Conservation (phyloP, 2,113 vertebrate species). For the Donacobius atricapilla region DNA sequence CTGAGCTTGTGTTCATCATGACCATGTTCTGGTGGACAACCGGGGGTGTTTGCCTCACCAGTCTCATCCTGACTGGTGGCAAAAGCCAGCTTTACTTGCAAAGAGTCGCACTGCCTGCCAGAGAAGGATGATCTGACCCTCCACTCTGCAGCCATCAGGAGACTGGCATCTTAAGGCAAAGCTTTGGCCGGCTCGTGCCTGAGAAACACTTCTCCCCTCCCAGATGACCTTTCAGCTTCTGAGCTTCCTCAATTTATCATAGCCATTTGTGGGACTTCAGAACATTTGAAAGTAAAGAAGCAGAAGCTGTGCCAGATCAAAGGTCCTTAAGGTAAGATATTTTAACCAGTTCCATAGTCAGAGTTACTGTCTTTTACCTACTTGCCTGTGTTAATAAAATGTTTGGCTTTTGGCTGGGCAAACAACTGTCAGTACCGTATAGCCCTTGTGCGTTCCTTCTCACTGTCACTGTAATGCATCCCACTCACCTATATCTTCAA, state of each 20-base stretch:
- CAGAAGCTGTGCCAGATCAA: constrained; percentile 2
- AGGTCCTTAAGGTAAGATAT: not conserved
- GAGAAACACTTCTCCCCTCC: not conserved
- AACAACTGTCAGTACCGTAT: not conserved
- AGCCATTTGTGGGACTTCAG: not conserved
- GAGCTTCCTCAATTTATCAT: constrained; percentile 7
- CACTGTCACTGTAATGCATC: not conserved
- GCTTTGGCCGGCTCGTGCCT: not conserved
- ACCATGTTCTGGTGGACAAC: not conserved
- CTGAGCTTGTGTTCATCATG: not conserved
- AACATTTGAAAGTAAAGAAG: constrained; percentile 24
- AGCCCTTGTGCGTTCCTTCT: not conserved
- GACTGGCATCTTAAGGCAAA: not conserved
- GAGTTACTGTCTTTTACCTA: not conserved
- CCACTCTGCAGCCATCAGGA: not conserved
- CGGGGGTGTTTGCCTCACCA: not conserved
- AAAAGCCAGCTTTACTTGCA: not conserved
- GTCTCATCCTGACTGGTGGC: not conserved
- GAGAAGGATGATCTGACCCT: not conserved
- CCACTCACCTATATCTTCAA: not conserved
- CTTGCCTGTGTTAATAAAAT: not conserved
- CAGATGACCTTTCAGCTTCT: not conserved
- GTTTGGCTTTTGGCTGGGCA: not conserved
- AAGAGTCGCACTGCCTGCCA: not conserved
- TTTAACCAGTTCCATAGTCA: not conserved